These are phyloP conservation scores for Gorilla gorilla DNA, from an alignment of 2,113 vertebrate species.

Conservation along the genomic window DNA sequence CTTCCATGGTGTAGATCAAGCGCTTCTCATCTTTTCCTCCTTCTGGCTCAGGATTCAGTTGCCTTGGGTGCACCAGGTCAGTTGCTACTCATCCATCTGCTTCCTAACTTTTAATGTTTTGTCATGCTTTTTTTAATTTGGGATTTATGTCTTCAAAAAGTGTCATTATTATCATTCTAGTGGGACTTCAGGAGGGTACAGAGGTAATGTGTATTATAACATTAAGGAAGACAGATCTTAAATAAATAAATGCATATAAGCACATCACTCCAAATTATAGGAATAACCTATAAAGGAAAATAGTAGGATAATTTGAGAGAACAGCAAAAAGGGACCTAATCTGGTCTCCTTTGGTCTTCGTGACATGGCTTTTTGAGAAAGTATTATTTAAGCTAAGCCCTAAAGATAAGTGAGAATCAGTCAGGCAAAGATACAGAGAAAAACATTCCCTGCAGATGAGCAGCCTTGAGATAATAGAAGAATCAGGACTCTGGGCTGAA, in stretches of 20 bases:
- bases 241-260: neutral
- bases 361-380: neutral
- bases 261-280: neutral
- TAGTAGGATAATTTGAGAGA: neutral
- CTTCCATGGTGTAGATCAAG: neutral
- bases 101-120: neutral
- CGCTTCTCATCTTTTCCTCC: neutral
- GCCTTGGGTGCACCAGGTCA: neutral
- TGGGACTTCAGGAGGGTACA: neutral
- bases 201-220: neutral
- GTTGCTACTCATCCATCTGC: neutral
- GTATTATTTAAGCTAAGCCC: neutral
- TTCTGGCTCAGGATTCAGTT: neutral
- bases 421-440: neutral
- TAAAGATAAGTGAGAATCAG: neutral
- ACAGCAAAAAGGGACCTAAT: neutral
- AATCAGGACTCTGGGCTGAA: neutral
- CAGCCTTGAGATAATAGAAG: neutral
- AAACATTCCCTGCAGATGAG: neutral
- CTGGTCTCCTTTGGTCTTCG: neutral
- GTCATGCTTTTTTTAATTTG: constrained; percentile 12
- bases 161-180: neutral
- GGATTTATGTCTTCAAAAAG: neutral
- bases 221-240: constrained; percentile 11
- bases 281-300: neutral